Conservation (phyloP, 2,888 invertebrate species). For the Agrochola lychnidis region DNA sequence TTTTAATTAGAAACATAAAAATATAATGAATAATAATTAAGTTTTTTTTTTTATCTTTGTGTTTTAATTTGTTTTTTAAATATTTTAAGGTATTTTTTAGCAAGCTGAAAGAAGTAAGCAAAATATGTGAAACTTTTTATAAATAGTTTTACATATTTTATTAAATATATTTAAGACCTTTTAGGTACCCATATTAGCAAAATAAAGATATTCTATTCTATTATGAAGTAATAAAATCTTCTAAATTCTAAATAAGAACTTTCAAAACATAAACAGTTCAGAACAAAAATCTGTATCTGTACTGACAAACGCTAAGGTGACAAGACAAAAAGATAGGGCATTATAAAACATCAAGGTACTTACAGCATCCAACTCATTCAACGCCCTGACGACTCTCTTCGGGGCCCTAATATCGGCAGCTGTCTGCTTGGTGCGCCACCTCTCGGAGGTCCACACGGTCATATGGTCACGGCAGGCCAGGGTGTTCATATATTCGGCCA, state of each 20-base stretch:
- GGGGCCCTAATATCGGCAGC: slow-evolving; percentile 95
- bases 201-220: not conserved
- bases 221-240: not conserved
- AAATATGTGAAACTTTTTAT: not conserved
- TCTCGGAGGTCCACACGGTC: slow-evolving; percentile 97
- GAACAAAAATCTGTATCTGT: not conserved
- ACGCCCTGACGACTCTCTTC: slow-evolving; percentile 95
- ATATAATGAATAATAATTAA: not conserved
- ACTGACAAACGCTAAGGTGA: not conserved
- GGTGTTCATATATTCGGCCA: slow-evolving; percentile 93
- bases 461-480: slow-evolving; percentile 92
- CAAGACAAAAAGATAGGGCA: not conserved
- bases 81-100: not conserved
- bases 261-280: not conserved
- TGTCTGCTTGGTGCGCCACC: slow-evolving; percentile 97
- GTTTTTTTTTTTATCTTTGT: too few relatives aligned
- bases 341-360: slow-evolving; percentile 79
- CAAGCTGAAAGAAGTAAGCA: not conserved
- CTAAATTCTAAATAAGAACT: not conserved
- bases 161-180: not conserved
- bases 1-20: not conserved
- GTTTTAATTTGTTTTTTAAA: not conserved
- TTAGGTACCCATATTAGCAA: not conserved
- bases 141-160: too few relatives aligned
- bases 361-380: slow-evolving; percentile 98